A percentile compares a stretch with the other conserved stretches of the same genome.
phyloP scores from a whole-genome alignment of 2,797 vertebrate species.

The Pangasius sanitwongsei region DNA sequence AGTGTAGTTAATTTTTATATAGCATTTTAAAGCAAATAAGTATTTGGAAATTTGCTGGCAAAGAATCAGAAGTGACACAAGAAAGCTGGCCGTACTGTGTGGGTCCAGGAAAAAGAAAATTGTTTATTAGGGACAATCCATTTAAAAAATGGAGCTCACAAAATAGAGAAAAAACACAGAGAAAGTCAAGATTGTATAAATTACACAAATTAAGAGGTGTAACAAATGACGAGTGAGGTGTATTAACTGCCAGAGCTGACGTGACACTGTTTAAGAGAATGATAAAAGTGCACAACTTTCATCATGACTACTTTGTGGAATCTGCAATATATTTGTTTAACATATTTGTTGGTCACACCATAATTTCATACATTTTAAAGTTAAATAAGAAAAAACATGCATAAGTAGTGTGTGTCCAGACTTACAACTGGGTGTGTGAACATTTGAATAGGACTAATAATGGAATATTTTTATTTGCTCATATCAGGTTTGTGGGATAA shows the following conservation, averaged over 20 bases:
- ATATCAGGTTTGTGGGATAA: slow-evolving; percentile 80
- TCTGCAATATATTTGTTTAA: not conserved
- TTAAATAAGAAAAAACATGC: not conserved
- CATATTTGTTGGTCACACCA: not conserved
- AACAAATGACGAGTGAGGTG: not conserved
- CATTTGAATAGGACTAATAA: not conserved
- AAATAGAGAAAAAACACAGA: no score
- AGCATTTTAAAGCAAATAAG: not conserved
- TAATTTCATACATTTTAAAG: not conserved
- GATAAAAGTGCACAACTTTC: not conserved
- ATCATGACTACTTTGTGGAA: not conserved
- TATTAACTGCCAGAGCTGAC: not conserved
- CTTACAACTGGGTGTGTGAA: not conserved
- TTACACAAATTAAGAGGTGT: no score
- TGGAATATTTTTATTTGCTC: not conserved
- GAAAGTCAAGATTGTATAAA: no score
- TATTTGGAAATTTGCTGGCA: not conserved
- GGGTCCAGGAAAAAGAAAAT: not conserved
- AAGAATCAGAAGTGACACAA: not conserved
- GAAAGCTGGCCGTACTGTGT: not conserved
- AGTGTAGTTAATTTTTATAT: not conserved
- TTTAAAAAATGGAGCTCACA: not conserved
- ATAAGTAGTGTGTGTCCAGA: not conserved
- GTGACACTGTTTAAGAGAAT: not conserved
- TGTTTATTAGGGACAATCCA: not conserved